These are phyloP conservation scores for Phoenoteleia sp. DNA, from an alignment of 2,888 invertebrate genomes.

Conservation along the genomic window DNA sequence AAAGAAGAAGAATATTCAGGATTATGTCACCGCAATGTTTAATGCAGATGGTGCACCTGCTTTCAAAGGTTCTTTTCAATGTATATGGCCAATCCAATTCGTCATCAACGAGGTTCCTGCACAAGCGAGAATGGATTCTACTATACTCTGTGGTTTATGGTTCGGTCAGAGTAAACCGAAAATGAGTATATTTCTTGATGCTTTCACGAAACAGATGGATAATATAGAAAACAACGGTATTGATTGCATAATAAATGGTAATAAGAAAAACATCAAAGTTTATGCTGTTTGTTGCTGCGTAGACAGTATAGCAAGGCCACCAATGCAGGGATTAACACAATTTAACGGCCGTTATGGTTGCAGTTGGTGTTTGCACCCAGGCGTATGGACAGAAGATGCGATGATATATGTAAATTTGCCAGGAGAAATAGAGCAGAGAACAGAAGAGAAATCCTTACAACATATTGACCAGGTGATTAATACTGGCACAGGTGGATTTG, in stretches of 20 bases:
- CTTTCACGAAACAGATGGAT: slow-evolving; percentile 52
- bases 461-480: too few relatives aligned
- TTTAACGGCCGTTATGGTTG: slow-evolving; percentile 24
- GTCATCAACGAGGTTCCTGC: slow-evolving; percentile 37
- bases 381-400: too few relatives aligned
- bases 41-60: slow-evolving; percentile 42
- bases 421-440: too few relatives aligned
- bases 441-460: too few relatives aligned
- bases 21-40: slow-evolving; percentile 14
- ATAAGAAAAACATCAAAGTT: slow-evolving; percentile 16
- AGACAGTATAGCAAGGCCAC: slow-evolving; percentile 52
- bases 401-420: too few relatives aligned
- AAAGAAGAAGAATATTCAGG: too few relatives aligned
- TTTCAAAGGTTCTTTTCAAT: slow-evolving; percentile 20
- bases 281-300: slow-evolving; percentile 51
- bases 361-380: slow-evolving; percentile 38
- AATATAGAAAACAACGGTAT: slow-evolving; percentile 26
- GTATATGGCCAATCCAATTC: slow-evolving; percentile 34
- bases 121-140: not conserved
- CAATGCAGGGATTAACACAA: slow-evolving; percentile 6
- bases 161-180: slow-evolving; percentile 48
- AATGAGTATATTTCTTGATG: slow-evolving; percentile 41
- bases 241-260: slow-evolving; percentile 23
- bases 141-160: slow-evolving; percentile 51
- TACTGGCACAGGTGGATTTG: too few relatives aligned